phyloP scores from a whole-genome alignment of 2,888 invertebrate species.

The Cerceris ruficornis region DNA sequence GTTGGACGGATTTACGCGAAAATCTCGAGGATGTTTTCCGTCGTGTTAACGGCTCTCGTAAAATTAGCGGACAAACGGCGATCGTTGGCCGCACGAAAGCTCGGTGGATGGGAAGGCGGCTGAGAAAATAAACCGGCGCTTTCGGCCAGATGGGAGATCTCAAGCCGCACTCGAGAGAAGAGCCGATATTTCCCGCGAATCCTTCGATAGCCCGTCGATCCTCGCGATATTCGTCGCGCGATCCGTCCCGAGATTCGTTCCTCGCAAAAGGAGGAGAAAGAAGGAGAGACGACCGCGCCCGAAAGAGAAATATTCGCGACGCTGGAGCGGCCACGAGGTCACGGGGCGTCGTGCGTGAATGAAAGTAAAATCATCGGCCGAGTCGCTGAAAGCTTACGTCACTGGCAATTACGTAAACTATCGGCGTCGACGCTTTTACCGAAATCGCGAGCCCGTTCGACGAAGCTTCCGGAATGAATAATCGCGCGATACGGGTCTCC shows the following conservation, averaged over 20 bases:
- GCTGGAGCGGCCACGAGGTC: not conserved
- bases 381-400: constrained; percentile 56
- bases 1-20: constrained; percentile 9
- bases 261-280: not conserved
- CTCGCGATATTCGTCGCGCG: too few species aligned
- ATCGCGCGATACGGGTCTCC: too few species aligned
- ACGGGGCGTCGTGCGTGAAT: constrained; percentile 48
- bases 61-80: constrained; percentile 33
- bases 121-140: constrained; percentile 60
- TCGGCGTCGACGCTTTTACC: constrained; percentile 13
- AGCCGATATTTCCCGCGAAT: not conserved
- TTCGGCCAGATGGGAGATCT: constrained; percentile 56
- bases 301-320: not conserved
- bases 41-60: not conserved
- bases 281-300: not conserved
- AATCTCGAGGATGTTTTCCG: not conserved
- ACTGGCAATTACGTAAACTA: constrained; percentile 28
- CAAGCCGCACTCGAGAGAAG: constrained; percentile 41
- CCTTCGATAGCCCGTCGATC: too few species aligned
- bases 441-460: not conserved
- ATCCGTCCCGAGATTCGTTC: not conserved
- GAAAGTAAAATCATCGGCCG: constrained; percentile 59
- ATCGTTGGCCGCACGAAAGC: constrained; percentile 12
- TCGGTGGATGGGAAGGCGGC: constrained; percentile 26
- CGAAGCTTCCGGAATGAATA: too few species aligned